Evolutionary conservation across 2,888 invertebrate genomes (phyloP), one percentile per base, ranked within the genome.

Genomic region (Cetonia aurata): DNA sequence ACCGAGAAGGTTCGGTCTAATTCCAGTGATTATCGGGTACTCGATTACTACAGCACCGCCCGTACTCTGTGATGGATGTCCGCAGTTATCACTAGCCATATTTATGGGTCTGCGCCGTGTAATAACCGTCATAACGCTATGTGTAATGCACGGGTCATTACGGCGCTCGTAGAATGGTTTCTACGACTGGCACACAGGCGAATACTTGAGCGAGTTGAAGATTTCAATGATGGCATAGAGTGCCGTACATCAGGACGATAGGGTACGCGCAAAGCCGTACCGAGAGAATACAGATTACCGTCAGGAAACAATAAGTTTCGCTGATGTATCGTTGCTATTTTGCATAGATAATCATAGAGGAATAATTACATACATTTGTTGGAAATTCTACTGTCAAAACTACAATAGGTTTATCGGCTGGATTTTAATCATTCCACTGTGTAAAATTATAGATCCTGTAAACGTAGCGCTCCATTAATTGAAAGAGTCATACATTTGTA

Each of bases 21-120:
- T 87, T 86, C 87, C 84, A 86, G 87, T 87, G 86, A 87, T 88
- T 87, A 88, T 84, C 84, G 69, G 76, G 79, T 80, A 79, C 81
- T 81, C 80, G 81, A 80, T 81, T 81, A 80, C 80, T 78, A 75
- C 75, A 78, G 79, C 77, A 75, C 73, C 77, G 76, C 72, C 77
- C 74, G 77, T 73, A 60, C 68, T 44, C 72, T 68, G 77, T 80
- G 79, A 80, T 79, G 77, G 79, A 79, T 79, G 79, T 75, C 74
- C 76, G 66, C 72, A 69, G 75, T 75, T 77, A 78, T 78, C 78
- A 77, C 75, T 75, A 41, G 70, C 62, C 70, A 76, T 78, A 77
- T 78, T 78, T 76, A 77, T 77, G 74, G 70, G 68, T 59, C 66
- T 70, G 42, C 52, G 65, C 62, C 73, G 65, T 74, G 72, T 75